Evolutionary conservation across 1,140 invertebrate species (phyloP), one percentile per base, ranked within the genome.

Genomic region (Thalassaphorura encarpata): DNA sequence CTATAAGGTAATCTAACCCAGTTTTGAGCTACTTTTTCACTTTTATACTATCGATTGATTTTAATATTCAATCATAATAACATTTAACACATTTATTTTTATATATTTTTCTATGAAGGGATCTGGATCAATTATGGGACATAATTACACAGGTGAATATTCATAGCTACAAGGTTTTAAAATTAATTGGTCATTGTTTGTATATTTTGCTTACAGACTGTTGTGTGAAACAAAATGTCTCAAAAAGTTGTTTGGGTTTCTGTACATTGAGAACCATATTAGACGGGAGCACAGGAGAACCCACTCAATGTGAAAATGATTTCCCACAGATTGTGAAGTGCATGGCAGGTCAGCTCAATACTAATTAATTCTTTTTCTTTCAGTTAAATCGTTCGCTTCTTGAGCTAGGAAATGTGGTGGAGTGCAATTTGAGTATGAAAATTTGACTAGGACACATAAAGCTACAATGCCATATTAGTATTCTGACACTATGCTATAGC

Each of bases 61-160:
- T n/a, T n/a, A n/a, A n/a, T n/a, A n/a, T n/a, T n/a, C n/a, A n/a
- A n/a, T n/a, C n/a, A n/a, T n/a, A n/a, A 48, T 11, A 48, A 48
- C 13, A 23, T 21, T 26, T 48, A 48, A 48, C 26, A 19, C 5
- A 24, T 13, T 19, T 31, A 13, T 15, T 31, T 6, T 36, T n/a
- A 33, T 49, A 27, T 51, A 2, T 45, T 57, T 18, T 23, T 46
- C 43, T n/a, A 54, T 43, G 6, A 31, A 63, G 61, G 61, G 61
- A 26, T 15, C 36, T n/a, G 61, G 61, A 13, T 63, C 61, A 3
- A 54, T 63, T n/a, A 24, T 53, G 24, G 40, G 68, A 15, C 83
- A 85, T 67, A 84, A 87, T 67, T 87, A 84, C 66, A 85, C 83
- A n/a, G n/a, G n/a, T n/a, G n/a, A n/a, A n/a, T n/a, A n/a, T n/a